A percentile compares a stretch with the other conserved stretches of the same genome.
Conservation (phyloP, 2,113 vertebrate genomes). For the Progne subis region DNA sequence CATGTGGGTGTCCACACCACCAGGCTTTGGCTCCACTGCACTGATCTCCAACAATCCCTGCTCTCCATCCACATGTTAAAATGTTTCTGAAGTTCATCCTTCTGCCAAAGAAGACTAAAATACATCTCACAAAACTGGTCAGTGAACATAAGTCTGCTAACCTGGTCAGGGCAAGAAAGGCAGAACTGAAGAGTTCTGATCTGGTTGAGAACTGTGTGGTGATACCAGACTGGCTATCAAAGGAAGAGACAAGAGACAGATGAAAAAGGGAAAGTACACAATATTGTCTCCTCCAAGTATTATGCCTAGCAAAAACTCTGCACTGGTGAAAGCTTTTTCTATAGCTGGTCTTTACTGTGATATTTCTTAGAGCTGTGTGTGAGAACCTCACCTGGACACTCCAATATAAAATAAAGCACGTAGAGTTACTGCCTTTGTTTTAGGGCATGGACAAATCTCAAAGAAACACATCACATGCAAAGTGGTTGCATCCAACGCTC, state of each 20-base stretch:
- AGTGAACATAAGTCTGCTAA: not conserved
- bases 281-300: not conserved
- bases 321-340: not conserved
- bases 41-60: fast-evolving
- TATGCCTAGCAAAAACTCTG: not conserved
- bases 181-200: not conserved
- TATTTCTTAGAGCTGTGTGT: not conserved
- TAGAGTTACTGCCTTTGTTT: not conserved
- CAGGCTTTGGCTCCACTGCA: not conserved
- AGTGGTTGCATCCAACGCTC: not conserved
- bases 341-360: not conserved
- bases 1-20: fast-evolving
- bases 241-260: not conserved
- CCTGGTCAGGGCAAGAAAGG: not conserved
- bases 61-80: not conserved
- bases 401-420: not conserved
- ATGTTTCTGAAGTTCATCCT: not conserved
- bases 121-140: not conserved
- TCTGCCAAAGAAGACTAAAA: not conserved
- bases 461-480: not conserved
- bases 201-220: fast-evolving
- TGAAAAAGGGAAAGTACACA: not conserved
- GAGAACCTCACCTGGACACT: not conserved
- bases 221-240: not conserved
- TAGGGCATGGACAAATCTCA: not conserved